These are phyloP conservation scores for Melierax canorus DNA, from an alignment of 2,113 vertebrate genomes.

Conservation along the genomic window DNA sequence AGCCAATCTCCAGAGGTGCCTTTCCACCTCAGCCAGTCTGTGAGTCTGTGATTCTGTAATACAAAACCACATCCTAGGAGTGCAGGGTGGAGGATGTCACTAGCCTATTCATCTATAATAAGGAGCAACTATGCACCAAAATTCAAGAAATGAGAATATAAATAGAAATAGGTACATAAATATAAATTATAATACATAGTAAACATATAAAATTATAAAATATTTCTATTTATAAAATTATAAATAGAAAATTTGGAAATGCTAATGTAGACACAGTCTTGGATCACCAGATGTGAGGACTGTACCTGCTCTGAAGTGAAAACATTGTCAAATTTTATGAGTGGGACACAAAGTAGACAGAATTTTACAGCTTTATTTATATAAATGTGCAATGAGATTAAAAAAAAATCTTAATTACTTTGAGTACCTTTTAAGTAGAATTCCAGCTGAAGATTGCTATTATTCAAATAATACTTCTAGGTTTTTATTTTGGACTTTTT, in stretches of 20 bases:
- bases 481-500: not conserved
- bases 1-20: not conserved
- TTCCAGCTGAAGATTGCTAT: not conserved
- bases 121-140: not conserved
- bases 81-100: not conserved
- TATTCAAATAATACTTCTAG: not conserved
- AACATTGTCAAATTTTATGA: not conserved
- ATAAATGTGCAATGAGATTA: not conserved
- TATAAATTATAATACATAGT: not conserved
- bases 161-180: not conserved
- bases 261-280: not conserved
- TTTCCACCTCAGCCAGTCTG: not conserved
- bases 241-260: not conserved
- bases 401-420: not conserved
- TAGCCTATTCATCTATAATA: not conserved
- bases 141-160: not conserved
- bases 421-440: not conserved
- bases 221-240: not conserved
- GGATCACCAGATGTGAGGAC: not conserved
- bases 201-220: not conserved
- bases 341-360: not conserved
- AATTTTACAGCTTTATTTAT: not conserved
- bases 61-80: not conserved
- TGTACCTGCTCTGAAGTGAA: not conserved
- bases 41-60: not conserved